Evolutionary conservation across 2,888 invertebrate species (phyloP).

Genomic region (Caenorhabditis sp.): DNA sequence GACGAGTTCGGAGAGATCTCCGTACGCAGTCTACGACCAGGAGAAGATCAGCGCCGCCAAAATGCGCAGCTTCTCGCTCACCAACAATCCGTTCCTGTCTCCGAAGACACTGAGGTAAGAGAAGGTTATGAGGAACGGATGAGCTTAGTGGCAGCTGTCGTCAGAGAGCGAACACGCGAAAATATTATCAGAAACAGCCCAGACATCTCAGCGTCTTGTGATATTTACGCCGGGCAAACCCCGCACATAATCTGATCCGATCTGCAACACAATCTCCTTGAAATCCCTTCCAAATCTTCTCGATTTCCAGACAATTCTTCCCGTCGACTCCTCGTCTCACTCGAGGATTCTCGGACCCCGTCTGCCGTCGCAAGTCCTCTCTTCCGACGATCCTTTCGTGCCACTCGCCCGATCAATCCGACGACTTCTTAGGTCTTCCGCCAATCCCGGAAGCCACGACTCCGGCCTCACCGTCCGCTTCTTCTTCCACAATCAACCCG

Average conservation of each 20-base stretch:
- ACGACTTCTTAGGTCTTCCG: conserved; percentile 61
- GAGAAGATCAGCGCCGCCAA: conserved; percentile 33
- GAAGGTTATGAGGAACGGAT: too few species aligned
- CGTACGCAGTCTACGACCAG: conserved; percentile 55
- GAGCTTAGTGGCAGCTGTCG: too few species aligned
- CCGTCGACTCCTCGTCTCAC: conserved; percentile 57
- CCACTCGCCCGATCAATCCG: conserved; percentile 49
- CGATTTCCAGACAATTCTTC: conserved; percentile 49
- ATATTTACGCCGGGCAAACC: not conserved
- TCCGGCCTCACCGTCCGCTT: conserved; percentile 61
- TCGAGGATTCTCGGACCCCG: conserved; percentile 63
- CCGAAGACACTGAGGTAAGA: conserved; percentile 54
- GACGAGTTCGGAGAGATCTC: conserved; percentile 51
- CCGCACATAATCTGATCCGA: not conserved
- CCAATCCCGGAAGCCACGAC: conserved; percentile 69
- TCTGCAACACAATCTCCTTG: not conserved
- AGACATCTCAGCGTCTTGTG: not conserved
- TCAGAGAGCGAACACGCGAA: not conserved
- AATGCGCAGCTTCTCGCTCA: conserved; percentile 47
- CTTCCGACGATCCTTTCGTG: conserved; percentile 53
- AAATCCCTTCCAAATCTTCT: not conserved
- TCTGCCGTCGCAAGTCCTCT: conserved; percentile 60
- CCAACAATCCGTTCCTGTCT: conserved; percentile 49
- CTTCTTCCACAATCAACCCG: conserved; percentile 48
- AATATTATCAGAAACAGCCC: too few species aligned